Evolutionary conservation across 2,797 vertebrate genomes (phyloP), one percentile per base, ranked within the genome.

Genomic region (Liasis olivaceus): DNA sequence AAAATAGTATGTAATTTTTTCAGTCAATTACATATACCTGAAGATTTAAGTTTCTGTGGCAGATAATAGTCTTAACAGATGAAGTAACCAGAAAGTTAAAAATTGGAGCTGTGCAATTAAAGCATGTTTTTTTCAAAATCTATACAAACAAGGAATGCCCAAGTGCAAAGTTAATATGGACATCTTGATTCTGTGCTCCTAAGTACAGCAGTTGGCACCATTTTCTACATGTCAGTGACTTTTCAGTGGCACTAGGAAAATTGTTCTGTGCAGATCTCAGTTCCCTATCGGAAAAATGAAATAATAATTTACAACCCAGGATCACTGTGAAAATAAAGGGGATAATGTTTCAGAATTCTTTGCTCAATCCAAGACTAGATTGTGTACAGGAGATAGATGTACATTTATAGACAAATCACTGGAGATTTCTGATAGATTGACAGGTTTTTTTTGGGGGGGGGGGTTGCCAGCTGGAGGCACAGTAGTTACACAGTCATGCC

Each of bases 11-110:
- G 4, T 90, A 63, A 51, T n/a, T 20, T 66, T 89, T 87, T 22
- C 8, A 87, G 28, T 51, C 60, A 58, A 81, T 77, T 20, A 56
- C 69, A 69, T 60, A 42, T 26, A 31, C 26, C 22, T 88, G 24
- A 89, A 92, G 60, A 87, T 93, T 90, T 87, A 51, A 13, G 58
- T 54, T 90, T 81, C 63, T 90, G 42, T 59, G 63, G 84, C 22
- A 87, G n/a, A 62, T 87, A 24, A 63, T 58, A 77, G 24, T 47
- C 9, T 81, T 72, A 63, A 81, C 22, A 60, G 54, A 77, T 93
- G 56, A 85, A 91, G 81, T 85, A 91, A 88, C 56, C 31, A 69
- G 51, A 91, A 93, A 66, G 51, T 60, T 58, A 72, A 24, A 36
- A 51, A 42, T 60, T 72, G 51, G 42, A 12, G 17, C 72, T 54